These are phyloP conservation scores for Diachasma alloeum DNA, from an alignment of 1,140 invertebrate genomes.

Conservation along the genomic window DNA sequence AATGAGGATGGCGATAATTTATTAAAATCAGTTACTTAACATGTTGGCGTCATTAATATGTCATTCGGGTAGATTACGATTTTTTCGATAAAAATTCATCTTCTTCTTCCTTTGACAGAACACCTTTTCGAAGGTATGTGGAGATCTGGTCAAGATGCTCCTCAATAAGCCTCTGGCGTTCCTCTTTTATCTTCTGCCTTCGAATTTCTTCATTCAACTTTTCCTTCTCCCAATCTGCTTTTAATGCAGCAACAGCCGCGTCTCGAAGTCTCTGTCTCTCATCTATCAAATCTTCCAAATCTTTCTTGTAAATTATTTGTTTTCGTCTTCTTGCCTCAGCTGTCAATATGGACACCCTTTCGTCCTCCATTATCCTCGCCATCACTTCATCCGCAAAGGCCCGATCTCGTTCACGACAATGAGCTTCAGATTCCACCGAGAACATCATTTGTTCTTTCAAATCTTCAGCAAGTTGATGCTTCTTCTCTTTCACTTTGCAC, in stretches of 20 bases:
- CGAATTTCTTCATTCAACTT: constrained; percentile 79
- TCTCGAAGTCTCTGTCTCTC: constrained; percentile 40
- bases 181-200: constrained; percentile 26
- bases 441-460: constrained; percentile 46
- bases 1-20: too few relatives aligned
- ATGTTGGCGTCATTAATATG: too few relatives aligned
- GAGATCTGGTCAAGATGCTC: constrained; percentile 42
- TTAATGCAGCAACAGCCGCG: constrained; percentile 30
- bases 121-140: constrained; percentile 37
- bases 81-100: background rate
- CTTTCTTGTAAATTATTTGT: constrained; percentile 39
- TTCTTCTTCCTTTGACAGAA: constrained; percentile 37
- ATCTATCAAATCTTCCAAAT: constrained; percentile 44
- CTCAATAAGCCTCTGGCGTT: constrained; percentile 42
- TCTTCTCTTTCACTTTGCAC: constrained; percentile 25
- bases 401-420: constrained; percentile 38
- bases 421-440: constrained; percentile 38
- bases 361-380: constrained; percentile 43
- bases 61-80: background rate
- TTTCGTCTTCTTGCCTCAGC: constrained; percentile 39
- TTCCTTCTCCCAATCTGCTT: constrained; percentile 77
- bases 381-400: constrained; percentile 44
- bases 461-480: constrained; percentile 29
- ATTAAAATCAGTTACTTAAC: too few relatives aligned
- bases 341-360: constrained; percentile 39